Base-by-base conservation (phyloP, 2,888 invertebrate species). In the Acleris cristana region DNA sequence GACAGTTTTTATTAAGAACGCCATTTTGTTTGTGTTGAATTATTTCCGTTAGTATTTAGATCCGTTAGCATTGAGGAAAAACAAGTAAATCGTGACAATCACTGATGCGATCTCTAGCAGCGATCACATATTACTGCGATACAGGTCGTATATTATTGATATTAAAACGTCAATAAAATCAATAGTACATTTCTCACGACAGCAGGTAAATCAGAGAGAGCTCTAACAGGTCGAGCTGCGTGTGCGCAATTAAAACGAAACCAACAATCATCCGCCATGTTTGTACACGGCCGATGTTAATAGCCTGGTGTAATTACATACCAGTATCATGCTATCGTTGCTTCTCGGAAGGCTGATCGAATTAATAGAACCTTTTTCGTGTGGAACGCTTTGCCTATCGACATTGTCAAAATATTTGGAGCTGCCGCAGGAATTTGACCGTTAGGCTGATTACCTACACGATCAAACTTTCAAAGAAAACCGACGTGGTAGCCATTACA, bases 261-360 rank as follows among this genome's bases (percentile, higher is more conserved):
- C 92, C 92, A 76, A 87, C 91, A 92, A 92, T 92, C 91, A 92
- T 85, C 89, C 87, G 90, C 92, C 92, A 92, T 92, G 92, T 92
- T 92, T 92, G 92, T 92, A 92, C 90, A 90, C 90, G 90, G 91
- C 76, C 88, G 89, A 90, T 90, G 92, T 91, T 92, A 92, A 92
- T 92, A 90, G 90, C 90, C 81, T 83, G 82, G 84, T 85, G 91
- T 92, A 92, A 92, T 92, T 92, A 92, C 91, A 91, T 87, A 89
- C 85, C 87, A 87, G 87, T 83, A 87, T 87, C 90, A 89, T 90
- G 87, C 83, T 84, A 89, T 87, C 86, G 87, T 81, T 84, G 82
- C 84, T 92, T 92, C 92, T 92, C 86, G 88, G 92, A 92, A 92
- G 90, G 90, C 83, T 89, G 89, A 86, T 88, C 89, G 84, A 90